phyloP scores from a whole-genome alignment of 2,888 invertebrate genomes.

The Pammene fasciana region DNA sequence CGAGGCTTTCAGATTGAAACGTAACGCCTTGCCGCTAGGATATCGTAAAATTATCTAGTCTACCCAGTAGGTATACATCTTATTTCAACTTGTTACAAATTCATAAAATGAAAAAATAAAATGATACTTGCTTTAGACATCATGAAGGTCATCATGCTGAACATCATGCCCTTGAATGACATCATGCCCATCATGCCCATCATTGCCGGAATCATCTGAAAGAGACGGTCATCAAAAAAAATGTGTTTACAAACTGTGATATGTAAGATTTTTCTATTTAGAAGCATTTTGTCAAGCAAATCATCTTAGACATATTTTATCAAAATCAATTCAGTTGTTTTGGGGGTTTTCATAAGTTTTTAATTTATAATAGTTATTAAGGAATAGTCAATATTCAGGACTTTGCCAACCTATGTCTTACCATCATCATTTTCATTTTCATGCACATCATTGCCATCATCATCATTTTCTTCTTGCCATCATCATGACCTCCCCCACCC shows the following conservation, averaged over 20 bases:
- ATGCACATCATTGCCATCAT: conserved; percentile 86
- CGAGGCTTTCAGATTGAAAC: too few species aligned
- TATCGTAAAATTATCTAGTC: too few species aligned
- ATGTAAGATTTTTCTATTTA: too few species aligned
- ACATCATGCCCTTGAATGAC: conserved; percentile 84
- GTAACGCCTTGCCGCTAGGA: too few species aligned
- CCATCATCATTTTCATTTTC: conserved; percentile 85
- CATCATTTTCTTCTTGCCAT: conserved; percentile 84
- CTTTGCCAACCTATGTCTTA: conserved; percentile 47
- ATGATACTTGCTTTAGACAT: conserved; percentile 77
- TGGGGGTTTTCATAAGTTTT: too few species aligned
- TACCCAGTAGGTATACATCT: too few species aligned
- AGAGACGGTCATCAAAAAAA: conserved; percentile 37
- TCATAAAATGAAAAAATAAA: too few species aligned
- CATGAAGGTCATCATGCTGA: conserved; percentile 85
- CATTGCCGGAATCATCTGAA: conserved; percentile 79
- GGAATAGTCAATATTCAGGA: too few species aligned
- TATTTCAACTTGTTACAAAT: too few species aligned
- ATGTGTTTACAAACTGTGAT: conserved; percentile 20
- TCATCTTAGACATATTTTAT: too few species aligned
- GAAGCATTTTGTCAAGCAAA: not conserved
- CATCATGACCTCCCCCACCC: conserved; percentile 68
- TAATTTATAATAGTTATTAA: too few species aligned
- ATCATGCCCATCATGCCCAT: conserved; percentile 85
- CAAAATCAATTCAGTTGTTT: too few species aligned